Percentiles rank a stretch among this genome's conserved stretches.
phyloP scores from a whole-genome alignment of 2,113 vertebrate species.

The Microtus ochrogaster region DNA sequence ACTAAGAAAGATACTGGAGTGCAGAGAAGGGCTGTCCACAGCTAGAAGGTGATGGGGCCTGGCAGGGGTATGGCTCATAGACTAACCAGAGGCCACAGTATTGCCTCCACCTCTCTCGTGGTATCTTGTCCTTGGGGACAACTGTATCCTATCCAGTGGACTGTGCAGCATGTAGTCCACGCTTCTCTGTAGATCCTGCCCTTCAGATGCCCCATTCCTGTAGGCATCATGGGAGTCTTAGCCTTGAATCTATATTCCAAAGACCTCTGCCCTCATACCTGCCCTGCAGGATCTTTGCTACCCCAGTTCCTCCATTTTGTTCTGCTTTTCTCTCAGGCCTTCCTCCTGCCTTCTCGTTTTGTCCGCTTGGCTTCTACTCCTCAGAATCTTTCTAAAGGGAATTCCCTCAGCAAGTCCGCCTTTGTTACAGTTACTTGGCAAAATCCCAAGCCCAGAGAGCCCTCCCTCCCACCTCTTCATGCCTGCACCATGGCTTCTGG shows the following conservation, averaged over 20 bases:
- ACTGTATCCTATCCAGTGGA: background rate
- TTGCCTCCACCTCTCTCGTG: background rate
- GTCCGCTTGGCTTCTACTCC: background rate
- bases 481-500: too few relatives aligned
- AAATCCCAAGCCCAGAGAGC: background rate
- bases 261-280: background rate
- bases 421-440: background rate
- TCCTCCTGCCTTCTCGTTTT: too few relatives aligned
- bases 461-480: accelerated
- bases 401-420: background rate
- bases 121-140: background rate
- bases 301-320: background rate
- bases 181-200: background rate
- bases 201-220: background rate
- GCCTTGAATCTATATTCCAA: background rate
- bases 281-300: background rate
- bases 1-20: background rate
- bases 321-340: background rate
- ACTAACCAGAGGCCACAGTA: background rate
- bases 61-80: background rate
- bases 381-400: background rate
- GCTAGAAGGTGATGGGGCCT: background rate
- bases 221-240: too few relatives aligned
- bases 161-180: accelerated
- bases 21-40: background rate